Evolutionary conservation across 2,888 invertebrate genomes (phyloP), one percentile per base, ranked within the genome.

Genomic region (Nomada hirtipes): DNA sequence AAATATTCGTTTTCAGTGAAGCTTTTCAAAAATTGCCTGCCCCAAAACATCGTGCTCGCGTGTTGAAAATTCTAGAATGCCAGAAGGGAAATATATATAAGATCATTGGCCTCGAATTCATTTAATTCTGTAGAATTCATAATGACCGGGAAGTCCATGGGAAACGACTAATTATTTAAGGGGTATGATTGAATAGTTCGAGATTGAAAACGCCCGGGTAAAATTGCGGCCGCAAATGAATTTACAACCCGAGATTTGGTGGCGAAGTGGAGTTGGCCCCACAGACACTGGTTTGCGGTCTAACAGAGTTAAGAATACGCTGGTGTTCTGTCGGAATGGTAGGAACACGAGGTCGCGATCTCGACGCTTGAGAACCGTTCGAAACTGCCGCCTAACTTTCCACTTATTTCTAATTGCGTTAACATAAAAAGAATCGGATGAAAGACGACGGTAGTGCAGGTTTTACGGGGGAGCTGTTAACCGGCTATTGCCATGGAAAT

Each of bases 301-400:
- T 76, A 82, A 78, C 84, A 52, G 65, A 65, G 82, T 86, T 86
- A 82, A 82, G 80, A 82, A 86, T 84, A 86, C 80, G 63, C 52
- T 67, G 42, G 20, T 52, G 60, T 55, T 67, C 57, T 20, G 63
- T 59, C 57, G 36, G 36, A 18, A 70, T 76, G 57, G 50, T 44
- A 50, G 53, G 26, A 44, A 72, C 79, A 59, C 18, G 55, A 23
- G 63, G 18, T 44, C 60, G 64, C 36, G 63, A 76, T 76, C 44
- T 50, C 60, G 68, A 50, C 68, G 61, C 81, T 76, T 74, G 74
- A 69, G 42, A 63, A 11, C 20, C 59, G 20, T n/a, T 52, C 44
- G 64, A 73, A 67, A 74, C 74, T 83, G 61, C 59, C 26, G 26
- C 7, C 52, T 18, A 55, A 60, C 67, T 77, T 50, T 61, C 60